Evolutionary conservation across 2,113 vertebrate species (phyloP).

Genomic region (Panurus biarmicus): DNA sequence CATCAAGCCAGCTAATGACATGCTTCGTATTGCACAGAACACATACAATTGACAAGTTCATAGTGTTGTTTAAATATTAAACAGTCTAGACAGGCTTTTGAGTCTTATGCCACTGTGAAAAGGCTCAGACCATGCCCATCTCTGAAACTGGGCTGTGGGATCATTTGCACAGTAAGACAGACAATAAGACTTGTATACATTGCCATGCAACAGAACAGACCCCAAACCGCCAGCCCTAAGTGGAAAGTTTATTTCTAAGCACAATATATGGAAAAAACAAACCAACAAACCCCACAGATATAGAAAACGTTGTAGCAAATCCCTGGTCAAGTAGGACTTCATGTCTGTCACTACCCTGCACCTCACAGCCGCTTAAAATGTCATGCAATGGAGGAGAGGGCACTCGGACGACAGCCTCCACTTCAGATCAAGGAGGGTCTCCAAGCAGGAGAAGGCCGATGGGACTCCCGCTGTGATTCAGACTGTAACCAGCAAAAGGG

Average conservation of each 20-base stretch:
- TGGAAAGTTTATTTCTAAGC: conserved; percentile 64
- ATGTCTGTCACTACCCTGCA: conserved; percentile 56
- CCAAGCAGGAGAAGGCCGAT: conserved; percentile 19
- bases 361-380: conserved; percentile 45
- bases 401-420: background rate
- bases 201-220: conserved; percentile 63
- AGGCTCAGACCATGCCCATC: conserved; percentile 44
- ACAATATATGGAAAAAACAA: conserved; percentile 65
- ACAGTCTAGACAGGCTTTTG: conserved; percentile 57
- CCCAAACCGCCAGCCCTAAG: conserved; percentile 58
- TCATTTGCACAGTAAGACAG: conserved; percentile 60
- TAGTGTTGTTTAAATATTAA: conserved; percentile 65
- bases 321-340: conserved; percentile 64
- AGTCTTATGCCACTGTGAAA: background rate
- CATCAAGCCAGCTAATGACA: conserved; percentile 55
- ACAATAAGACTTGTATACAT: conserved; percentile 60
- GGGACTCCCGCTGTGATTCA: background rate
- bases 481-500: conserved; percentile 36
- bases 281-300: conserved; percentile 62
- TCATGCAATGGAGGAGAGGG: conserved; percentile 59
- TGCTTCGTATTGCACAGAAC: conserved; percentile 61
- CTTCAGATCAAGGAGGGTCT: background rate
- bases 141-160: conserved; percentile 49
- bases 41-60: conserved; percentile 62
- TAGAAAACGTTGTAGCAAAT: conserved; percentile 66